Evolutionary conservation across 2,888 invertebrate genomes (phyloP).

Genomic region (Callinectes sapidus): DNA sequence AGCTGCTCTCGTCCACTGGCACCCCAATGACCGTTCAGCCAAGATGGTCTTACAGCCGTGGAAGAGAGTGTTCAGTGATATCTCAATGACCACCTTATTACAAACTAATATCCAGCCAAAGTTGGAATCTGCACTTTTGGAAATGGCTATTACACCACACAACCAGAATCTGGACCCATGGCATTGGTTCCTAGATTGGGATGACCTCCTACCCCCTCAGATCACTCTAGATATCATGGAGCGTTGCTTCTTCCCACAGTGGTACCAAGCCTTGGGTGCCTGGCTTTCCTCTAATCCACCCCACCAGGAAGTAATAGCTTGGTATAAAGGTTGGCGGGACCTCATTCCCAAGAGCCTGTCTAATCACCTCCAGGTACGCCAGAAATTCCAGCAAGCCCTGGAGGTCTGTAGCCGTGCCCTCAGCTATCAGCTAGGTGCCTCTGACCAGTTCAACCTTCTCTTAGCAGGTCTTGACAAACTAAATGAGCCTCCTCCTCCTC

Average conservation of each 20-base stretch:
- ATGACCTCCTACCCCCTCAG: conserved; percentile 86
- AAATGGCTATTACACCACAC: conserved; percentile 84
- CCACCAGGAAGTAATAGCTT: conserved; percentile 91
- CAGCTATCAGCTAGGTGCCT: conserved; percentile 80
- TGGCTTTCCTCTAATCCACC: conserved; percentile 95
- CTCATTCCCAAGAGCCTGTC: conserved; percentile 79
- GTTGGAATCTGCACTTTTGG: conserved; percentile 82
- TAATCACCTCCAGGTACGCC: conserved; percentile 78
- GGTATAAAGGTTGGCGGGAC: conserved; percentile 84
- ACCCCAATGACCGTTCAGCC: conserved; percentile 95
- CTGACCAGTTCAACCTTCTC: conserved; percentile 76
- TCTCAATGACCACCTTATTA: conserved; percentile 87
- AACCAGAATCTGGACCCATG: conserved; percentile 87
- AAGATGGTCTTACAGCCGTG: conserved; percentile 94
- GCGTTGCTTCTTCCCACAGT: conserved; percentile 93
- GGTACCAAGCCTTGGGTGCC: conserved; percentile 79
- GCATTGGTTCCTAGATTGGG: conserved; percentile 97
- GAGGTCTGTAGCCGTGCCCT: conserved; percentile 80
- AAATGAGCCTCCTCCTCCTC: conserved; percentile 74
- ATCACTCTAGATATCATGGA: conserved; percentile 88
- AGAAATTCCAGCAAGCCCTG: conserved; percentile 91
- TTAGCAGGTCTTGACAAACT: conserved; percentile 69
- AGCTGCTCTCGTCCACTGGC: conserved; percentile 93
- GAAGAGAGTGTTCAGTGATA: conserved; percentile 85
- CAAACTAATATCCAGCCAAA: conserved; percentile 93